Percentiles rank a stretch among this genome's conserved stretches.
These are phyloP conservation scores for Abrostola tripartita DNA, from an alignment of 2,888 invertebrate species.

Conservation along the genomic window DNA sequence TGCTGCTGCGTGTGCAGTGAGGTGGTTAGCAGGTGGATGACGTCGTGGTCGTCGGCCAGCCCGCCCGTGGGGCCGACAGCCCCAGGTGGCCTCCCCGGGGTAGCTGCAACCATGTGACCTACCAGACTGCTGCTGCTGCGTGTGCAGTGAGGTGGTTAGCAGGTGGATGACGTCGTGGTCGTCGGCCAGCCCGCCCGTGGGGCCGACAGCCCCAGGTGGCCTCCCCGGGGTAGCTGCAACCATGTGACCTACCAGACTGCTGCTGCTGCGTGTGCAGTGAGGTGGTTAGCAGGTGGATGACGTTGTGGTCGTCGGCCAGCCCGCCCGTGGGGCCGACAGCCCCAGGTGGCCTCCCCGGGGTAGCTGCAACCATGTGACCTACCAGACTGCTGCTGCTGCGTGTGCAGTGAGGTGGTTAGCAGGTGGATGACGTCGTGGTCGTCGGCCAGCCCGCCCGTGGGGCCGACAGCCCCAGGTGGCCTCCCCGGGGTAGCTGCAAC, in stretches of 20 bases:
- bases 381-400: conserved; percentile 69
- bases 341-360: conserved; percentile 97
- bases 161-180: conserved; percentile 99
- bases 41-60: conserved; percentile 98
- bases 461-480: conserved; percentile 97
- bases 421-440: conserved; percentile 99
- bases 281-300: conserved; percentile 96
- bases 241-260: conserved; percentile 30
- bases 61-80: conserved; percentile 98
- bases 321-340: conserved; percentile 98
- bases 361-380: conserved; percentile 77
- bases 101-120: conserved; percentile 77
- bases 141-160: conserved; percentile 94
- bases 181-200: conserved; percentile 97
- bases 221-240: conserved; percentile 92
- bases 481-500: conserved; percentile 92
- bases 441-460: conserved; percentile 97
- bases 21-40: conserved; percentile 96
- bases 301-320: conserved; percentile 98
- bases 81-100: conserved; percentile 97
- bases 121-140: conserved; percentile 69
- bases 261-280: conserved; percentile 90
- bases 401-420: conserved; percentile 94
- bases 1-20: conserved; percentile 90
- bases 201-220: conserved; percentile 97